Conservation (phyloP, 1,140 invertebrate species). For the Frieseomelitta varia region DNA sequence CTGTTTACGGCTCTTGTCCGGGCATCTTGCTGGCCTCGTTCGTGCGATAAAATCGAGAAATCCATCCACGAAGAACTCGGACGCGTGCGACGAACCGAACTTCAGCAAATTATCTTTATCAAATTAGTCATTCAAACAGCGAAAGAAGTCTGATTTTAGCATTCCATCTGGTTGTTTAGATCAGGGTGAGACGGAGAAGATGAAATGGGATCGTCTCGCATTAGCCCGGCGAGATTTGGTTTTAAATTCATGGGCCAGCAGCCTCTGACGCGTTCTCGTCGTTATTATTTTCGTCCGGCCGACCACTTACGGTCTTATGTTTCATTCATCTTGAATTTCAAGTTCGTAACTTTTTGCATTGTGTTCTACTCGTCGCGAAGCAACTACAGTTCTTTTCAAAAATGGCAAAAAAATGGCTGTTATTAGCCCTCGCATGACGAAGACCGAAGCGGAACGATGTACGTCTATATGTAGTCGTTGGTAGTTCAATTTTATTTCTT, state of each 20-base stretch:
- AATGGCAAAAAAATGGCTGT: too few relatives aligned
- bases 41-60: slow-evolving; percentile 37
- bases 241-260: neutral
- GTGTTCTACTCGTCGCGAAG: too few relatives aligned
- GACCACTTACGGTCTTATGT: slow-evolving; percentile 2
- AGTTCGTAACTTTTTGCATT: too few relatives aligned
- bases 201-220: neutral
- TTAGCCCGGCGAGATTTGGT: neutral
- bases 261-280: neutral
- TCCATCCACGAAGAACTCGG: neutral
- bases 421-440: too few relatives aligned
- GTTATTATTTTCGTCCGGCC: neutral
- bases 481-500: too few relatives aligned
- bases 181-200: too few relatives aligned
- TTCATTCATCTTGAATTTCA: neutral
- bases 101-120: too few relatives aligned
- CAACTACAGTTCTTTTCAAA: too few relatives aligned
- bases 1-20: slow-evolving; percentile 32
- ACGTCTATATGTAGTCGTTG: too few relatives aligned
- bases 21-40: neutral
- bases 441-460: too few relatives aligned
- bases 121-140: too few relatives aligned
- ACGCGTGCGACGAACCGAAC: neutral
- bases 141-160: too few relatives aligned
- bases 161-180: neutral